A percentile compares a stretch with the other conserved stretches of the same genome.
phyloP scores from a whole-genome alignment of 2,113 vertebrate species.

The Bufo gargarizans region DNA sequence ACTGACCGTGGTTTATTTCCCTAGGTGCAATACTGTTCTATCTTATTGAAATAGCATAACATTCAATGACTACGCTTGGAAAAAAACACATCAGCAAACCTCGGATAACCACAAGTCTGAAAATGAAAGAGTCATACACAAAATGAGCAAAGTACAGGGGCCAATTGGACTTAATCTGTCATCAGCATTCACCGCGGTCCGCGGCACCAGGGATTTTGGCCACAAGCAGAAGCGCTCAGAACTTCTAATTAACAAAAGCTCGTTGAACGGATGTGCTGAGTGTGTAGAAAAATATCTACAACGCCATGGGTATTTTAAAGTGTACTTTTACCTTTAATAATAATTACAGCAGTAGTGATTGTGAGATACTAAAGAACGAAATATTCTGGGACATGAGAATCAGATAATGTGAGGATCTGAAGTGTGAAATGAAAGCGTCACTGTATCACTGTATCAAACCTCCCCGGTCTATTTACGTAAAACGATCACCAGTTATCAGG shows the following conservation, averaged over 20 bases:
- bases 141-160: not conserved
- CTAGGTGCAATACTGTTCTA: no score
- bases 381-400: conserved; percentile 33
- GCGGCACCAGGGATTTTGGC: not conserved
- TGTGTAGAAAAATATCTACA: not conserved
- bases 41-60: not conserved
- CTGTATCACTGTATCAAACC: conserved; percentile 75
- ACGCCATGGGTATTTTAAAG: conserved; percentile 35
- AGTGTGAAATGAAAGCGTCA: conserved; percentile 84
- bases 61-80: not conserved
- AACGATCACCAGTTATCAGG: conserved; percentile 77
- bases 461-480: conserved; percentile 65
- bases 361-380: not conserved
- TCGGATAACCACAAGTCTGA: not conserved
- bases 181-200: not conserved
- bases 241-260: conserved; percentile 13
- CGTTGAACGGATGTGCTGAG: conserved; percentile 4
- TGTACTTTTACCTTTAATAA: conserved; percentile 26
- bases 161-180: not conserved
- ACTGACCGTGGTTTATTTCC: not conserved
- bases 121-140: not conserved
- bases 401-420: conserved; percentile 58
- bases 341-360: conserved; percentile 35
- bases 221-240: not conserved
- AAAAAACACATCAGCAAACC: not conserved